A percentile compares a stretch with the other conserved stretches of the same genome.
Evolutionary conservation across 2,888 invertebrate species (phyloP).

Genomic region (Pegoplata infirma): DNA sequence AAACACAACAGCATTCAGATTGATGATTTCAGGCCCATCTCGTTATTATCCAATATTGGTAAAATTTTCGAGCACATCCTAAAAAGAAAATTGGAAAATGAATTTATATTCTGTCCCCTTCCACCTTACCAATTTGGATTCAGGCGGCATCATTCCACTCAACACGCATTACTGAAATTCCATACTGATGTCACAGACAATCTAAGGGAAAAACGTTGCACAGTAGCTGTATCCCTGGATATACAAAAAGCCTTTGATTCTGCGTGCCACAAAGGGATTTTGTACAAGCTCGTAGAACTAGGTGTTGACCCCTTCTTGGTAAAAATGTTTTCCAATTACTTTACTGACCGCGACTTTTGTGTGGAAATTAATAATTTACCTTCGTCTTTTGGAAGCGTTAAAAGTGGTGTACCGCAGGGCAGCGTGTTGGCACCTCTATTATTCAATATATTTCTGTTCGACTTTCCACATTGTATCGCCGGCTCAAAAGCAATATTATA

Average conservation of each 20-base stretch:
- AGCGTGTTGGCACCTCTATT: too few species aligned
- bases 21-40: background rate
- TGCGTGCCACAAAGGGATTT: too few species aligned
- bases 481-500: background rate
- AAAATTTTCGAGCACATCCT: conserved; percentile 1
- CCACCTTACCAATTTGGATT: conserved; percentile 4
- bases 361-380: background rate
- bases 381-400: background rate
- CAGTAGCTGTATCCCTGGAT: too few species aligned
- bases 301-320: too few species aligned
- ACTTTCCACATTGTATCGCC: background rate
- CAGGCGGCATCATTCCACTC: background rate
- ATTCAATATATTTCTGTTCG: background rate
- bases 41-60: background rate
- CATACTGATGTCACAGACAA: background rate
- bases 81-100: conserved; percentile 6
- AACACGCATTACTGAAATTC: background rate
- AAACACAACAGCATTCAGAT: background rate
- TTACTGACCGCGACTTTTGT: background rate
- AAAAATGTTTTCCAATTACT: background rate
- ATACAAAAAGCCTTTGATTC: too few species aligned
- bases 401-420: too few species aligned
- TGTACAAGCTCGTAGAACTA: too few species aligned
- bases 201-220: background rate
- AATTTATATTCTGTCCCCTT: conserved; percentile 2